A percentile compares a stretch with the other conserved stretches of the same genome.
Conservation (phyloP, 2,797 vertebrate species). For the Miopithecus talapoin region DNA sequence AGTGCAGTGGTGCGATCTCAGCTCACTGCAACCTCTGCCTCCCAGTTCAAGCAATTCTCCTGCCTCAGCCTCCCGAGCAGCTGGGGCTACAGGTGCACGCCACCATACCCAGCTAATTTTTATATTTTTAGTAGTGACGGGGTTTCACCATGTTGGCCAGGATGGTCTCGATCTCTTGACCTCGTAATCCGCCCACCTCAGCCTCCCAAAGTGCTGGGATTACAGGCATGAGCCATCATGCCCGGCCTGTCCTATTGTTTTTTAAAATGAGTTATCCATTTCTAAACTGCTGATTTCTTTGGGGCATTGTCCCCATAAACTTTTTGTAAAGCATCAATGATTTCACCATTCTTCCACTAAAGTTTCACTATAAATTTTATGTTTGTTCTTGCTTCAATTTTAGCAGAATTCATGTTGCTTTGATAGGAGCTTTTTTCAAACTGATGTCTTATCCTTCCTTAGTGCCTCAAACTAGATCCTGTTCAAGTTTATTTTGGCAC, state of each 20-base stretch:
- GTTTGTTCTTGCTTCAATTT: background rate
- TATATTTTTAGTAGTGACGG: too few relatives aligned
- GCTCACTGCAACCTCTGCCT: too few relatives aligned
- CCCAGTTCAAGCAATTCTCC: too few relatives aligned
- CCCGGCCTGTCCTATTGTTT: background rate
- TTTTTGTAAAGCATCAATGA: background rate
- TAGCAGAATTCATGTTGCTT: background rate
- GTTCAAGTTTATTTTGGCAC: background rate
- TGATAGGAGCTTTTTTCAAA: background rate
- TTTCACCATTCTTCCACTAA: background rate
- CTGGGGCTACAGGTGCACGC: too few relatives aligned
- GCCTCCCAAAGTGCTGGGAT: too few relatives aligned
- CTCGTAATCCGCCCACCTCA: too few relatives aligned
- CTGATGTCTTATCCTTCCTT: background rate
- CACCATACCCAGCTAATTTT: too few relatives aligned
- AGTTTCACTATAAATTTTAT: background rate
- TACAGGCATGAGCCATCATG: too few relatives aligned
- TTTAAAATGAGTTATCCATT: background rate
- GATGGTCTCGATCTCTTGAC: too few relatives aligned
- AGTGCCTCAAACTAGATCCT: background rate
- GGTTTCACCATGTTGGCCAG: too few relatives aligned
- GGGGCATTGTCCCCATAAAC: background rate
- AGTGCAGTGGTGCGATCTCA: too few relatives aligned
- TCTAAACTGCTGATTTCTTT: background rate
- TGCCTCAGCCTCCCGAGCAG: too few relatives aligned